Evolutionary conservation across 2,888 invertebrate genomes (phyloP), one percentile per base, ranked within the genome.

Genomic region (Linyphia triangularis): DNA sequence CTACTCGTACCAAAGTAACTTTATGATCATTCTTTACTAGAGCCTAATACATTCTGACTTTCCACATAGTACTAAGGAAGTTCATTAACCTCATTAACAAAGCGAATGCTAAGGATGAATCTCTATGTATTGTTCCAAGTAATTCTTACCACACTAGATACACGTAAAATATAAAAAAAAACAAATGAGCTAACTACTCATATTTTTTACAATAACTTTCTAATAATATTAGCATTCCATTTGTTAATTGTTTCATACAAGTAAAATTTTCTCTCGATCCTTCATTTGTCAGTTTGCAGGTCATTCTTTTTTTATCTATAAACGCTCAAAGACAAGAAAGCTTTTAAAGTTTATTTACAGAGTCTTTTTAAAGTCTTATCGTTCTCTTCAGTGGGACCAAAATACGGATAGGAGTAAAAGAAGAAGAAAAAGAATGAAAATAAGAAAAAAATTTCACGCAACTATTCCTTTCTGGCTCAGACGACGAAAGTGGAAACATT

Each of bases 291-390:
- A 69, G 67, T 9, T 69, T 69, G 22, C 67, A 10, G 26, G 37
- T 37, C 67, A 37, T 37, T 69, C 43, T 37, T 72, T 51, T 72
- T 37, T 28, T n/a, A 10, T n/a, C 22, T 26, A 16, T 5, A 16
- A 40, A 28, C 9, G 28, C 59, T 9, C 13, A 63, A 30, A n/a
- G 30, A 67, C 16, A 19, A 30, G 65, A 67, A 67, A 13, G 26
- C 24, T 16, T 30, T 51, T 26, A 79, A 67, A 65, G 65, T 67
- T 79, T 79, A 79, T 79, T 79, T 79, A 79, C 43, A 30, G 67
- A 51, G 65, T 59, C 70, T 70, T 79, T 51, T 81, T 30, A 81
- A 81, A 43, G 28, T 10, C 70, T 72, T 82, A 72, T 82, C 63
- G 26, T 59, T 40, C 72, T 10, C 82, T 72, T 82, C 59, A 82